Evolutionary conservation across 2,888 invertebrate species (phyloP), one percentile per base, ranked within the genome.

Genomic region (Tillus elongatus): DNA sequence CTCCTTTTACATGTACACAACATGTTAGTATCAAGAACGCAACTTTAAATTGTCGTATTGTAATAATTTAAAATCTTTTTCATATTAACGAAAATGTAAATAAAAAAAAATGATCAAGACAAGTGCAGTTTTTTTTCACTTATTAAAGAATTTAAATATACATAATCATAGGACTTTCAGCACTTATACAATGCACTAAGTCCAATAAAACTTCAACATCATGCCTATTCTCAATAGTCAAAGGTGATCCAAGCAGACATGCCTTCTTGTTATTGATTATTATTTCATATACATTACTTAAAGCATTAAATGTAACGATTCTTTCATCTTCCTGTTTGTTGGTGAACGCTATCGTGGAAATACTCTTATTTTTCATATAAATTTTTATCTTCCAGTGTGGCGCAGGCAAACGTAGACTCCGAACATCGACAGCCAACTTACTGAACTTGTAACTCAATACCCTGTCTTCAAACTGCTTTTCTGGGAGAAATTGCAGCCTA

Each of bases 151-250:
- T n/a, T n/a, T n/a, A n/a, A n/a, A n/a, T n/a, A n/a, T n/a, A n/a
- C n/a, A n/a, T n/a, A 19, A 19, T 19, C 24, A 19, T 19, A n/a
- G 24, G 24, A 19, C n/a, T 19, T 6, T 19, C 24, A 19, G 24
- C n/a, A 6, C n/a, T n/a, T 6, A 19, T n/a, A 8, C 6, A 19
- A 19, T 19, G 24, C 24, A 19, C 24, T 8, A 19, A 8, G n/a
- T 19, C 24, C 24, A 19, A 19, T n/a, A 19, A 19, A 19, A n/a
- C 24, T 19, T 19, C 24, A 19, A 19, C 24, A 19, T 19, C 24
- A 8, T 6, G 6, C 24, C 24, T 6, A 8, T n/a, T n/a, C 6
- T 19, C 24, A n/a, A 19, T 19, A 8, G 24, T 19, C 24, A 19
- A 6, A 8, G 24, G 24, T 8, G 24, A 19, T 8, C 24, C 24